Base-by-base conservation (phyloP, 2,113 vertebrate species). In the Nesoenas mayeri region DNA sequence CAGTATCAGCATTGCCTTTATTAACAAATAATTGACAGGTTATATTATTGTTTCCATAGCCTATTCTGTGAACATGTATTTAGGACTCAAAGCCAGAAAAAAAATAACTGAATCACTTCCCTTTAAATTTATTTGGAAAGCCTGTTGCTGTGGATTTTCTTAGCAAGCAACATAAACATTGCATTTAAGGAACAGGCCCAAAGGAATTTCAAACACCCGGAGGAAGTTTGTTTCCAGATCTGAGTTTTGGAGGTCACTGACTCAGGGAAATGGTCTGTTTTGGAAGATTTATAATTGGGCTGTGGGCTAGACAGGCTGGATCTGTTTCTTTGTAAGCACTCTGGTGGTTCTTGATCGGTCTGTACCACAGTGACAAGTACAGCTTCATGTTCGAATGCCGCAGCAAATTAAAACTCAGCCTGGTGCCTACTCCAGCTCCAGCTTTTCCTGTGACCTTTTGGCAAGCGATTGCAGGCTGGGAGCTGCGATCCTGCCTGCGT, bases 201-300 rank as follows among this genome's bases (percentile, higher is more conserved):
- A 75, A 93, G 78, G 93, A 94, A 95, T 83, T 85, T 48, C 72
- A 83, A 93, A 60, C 53, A 90, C 75, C 79, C 82, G 26, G 44
- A 60, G 88, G 69, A 96, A 88, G 56, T 57, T 93, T 94, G 60
- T 88, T 90, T 92, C 67, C 85, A 86, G 61, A 44, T 70, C 80
- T 78, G 79, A 60, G 36, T 84, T 89, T 69, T 57, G 57, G 83
- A 89, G 81, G 92, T 79, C 69, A 29, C 48, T 36, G 25, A 69
- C 61, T 69, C 44, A 44, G 61, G 53, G 26, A 61, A 65, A 83
- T n/a, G 31, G 5, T 78, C 56, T 78, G 77, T 20, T 88, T 95
- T 78, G 77, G 88, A 74, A 81, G n/a, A 5, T 5, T 57, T 15
- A 8, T 48, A 65, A 20, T 5, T 26, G 79, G 40, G 21, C 48